Evolutionary conservation across 1,140 invertebrate genomes (phyloP).

Genomic region (Lasioglossum albipes): DNA sequence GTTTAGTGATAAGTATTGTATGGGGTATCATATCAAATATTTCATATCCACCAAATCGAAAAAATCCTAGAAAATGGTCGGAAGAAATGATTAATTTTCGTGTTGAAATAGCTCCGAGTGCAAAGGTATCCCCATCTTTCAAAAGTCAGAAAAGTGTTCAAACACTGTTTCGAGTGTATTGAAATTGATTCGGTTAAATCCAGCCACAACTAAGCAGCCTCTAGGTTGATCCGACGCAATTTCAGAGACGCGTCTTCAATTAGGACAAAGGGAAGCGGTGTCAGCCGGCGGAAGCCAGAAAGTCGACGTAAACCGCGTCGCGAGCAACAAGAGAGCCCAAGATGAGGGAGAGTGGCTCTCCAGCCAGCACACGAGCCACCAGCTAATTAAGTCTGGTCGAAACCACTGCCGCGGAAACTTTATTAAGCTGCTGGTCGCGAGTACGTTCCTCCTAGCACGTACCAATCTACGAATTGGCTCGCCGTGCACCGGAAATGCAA

Average conservation of each 20-base stretch:
- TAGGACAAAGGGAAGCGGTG: constrained; percentile 22
- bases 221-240: neutral
- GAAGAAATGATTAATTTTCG: no score
- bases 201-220: neutral
- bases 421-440: constrained; percentile 62
- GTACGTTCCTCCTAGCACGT: constrained; percentile 58
- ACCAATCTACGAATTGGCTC: constrained; percentile 63
- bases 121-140: no score
- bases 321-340: constrained; percentile 27
- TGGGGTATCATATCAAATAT: no score
- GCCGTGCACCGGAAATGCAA: constrained; percentile 46
- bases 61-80: no score
- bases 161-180: no score
- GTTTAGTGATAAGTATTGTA: no score
- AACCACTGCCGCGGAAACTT: constrained; percentile 58
- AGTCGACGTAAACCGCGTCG: constrained; percentile 38
- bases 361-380: constrained; percentile 10
- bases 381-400: constrained; percentile 64
- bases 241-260: constrained; percentile 32
- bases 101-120: no score
- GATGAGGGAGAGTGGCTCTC: neutral
- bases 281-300: constrained; percentile 27
- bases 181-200: no score
- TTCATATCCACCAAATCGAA: no score
- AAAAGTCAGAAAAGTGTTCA: no score